A percentile compares a stretch with the other conserved stretches of the same genome.
phyloP scores from a whole-genome alignment of 1,140 invertebrate species.

The Papilio polyxenes region DNA sequence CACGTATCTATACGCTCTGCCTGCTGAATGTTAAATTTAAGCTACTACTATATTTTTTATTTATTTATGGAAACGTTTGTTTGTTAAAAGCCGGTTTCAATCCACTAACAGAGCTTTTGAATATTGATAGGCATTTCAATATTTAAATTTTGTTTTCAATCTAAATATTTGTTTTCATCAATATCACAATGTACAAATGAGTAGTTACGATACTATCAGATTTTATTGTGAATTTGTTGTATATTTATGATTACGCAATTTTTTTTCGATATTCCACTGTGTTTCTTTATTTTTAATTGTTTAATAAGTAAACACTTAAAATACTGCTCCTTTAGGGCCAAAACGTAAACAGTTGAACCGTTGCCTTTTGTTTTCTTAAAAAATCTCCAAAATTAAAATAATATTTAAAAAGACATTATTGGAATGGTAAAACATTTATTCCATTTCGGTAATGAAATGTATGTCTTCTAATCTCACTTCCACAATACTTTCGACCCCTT shows the following conservation, averaged over 20 bases:
- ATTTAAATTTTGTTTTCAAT: constrained; percentile 37
- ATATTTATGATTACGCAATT: neutral
- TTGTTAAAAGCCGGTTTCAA: constrained; percentile 29
- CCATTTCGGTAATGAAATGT: neutral
- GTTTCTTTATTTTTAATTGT: too few relatives aligned
- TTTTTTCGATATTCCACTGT: neutral
- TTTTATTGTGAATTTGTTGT: neutral
- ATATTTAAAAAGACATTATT: neutral
- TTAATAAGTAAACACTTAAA: neutral
- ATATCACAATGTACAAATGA: constrained; percentile 1
- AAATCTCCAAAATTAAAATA: neutral
- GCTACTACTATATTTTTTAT: constrained; percentile 27
- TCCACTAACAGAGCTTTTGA: constrained; percentile 27
- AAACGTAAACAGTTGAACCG: neutral
- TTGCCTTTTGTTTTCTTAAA: neutral
- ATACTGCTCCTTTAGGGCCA: neutral
- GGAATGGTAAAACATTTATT: neutral
- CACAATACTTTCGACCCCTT: constrained; percentile 12
- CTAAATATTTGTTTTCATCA: constrained; percentile 12
- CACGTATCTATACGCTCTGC: constrained; percentile 41
- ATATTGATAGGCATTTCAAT: constrained; percentile 36
- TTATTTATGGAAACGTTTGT: constrained; percentile 14
- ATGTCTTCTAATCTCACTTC: constrained; percentile 4
- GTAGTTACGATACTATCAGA: neutral
- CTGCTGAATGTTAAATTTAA: constrained; percentile 32